Percentiles rank a stretch among this genome's conserved stretches.
Conservation (phyloP, 2,797 vertebrate genomes). For the Catostomus latipinnis region DNA sequence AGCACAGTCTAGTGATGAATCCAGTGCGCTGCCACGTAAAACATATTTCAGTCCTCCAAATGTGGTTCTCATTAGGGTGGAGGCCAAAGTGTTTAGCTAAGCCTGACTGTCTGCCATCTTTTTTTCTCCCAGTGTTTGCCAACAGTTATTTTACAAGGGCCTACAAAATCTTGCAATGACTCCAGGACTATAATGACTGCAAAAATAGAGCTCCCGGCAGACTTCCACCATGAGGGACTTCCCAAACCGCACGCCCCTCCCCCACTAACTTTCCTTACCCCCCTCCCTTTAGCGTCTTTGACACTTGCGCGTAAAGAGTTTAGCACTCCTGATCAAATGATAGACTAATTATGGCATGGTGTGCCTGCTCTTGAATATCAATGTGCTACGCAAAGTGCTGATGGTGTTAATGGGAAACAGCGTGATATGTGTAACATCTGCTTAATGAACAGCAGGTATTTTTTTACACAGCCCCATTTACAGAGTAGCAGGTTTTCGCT, state of each 20-base stretch:
- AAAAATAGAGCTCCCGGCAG: conserved; percentile 23
- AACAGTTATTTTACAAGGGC: conserved; percentile 48
- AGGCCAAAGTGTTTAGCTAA: conserved; percentile 81
- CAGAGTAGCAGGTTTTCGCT: conserved; percentile 48
- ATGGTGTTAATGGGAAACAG: conserved; percentile 60
- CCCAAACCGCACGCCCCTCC: background rate
- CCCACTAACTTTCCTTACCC: background rate
- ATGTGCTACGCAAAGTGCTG: conserved; percentile 47
- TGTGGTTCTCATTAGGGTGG: conserved; percentile 86
- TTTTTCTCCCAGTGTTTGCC: conserved; percentile 44
- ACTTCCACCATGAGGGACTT: conserved; percentile 7
- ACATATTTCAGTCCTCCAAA: conserved; percentile 82
- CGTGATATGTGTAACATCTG: conserved; percentile 59
- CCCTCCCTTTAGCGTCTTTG: conserved; percentile 40
- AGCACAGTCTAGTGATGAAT: conserved; percentile 65
- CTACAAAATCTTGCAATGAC: conserved; percentile 36
- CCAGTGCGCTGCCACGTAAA: conserved; percentile 74
- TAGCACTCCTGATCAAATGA: conserved; percentile 55
- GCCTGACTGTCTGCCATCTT: conserved; percentile 71
- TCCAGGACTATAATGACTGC: conserved; percentile 17
- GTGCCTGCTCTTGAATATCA: conserved; percentile 40
- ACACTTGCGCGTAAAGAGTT: conserved; percentile 53
- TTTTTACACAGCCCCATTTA: conserved; percentile 45
- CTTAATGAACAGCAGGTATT: conserved; percentile 40
- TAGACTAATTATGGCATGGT: conserved; percentile 57